Evolutionary conservation across 2,888 invertebrate genomes (phyloP).

Genomic region (Lithosia quadra): DNA sequence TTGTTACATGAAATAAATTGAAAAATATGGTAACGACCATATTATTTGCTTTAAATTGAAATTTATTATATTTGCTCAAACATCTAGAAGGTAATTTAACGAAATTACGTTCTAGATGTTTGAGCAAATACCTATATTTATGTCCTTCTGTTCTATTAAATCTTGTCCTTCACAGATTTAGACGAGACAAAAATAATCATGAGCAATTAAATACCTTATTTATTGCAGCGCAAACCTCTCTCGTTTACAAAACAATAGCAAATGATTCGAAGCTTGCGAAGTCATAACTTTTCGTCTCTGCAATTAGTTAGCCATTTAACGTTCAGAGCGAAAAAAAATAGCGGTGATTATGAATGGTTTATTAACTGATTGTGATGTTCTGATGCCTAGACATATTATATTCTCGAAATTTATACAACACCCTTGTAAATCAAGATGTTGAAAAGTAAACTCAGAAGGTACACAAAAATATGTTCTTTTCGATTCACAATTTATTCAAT

Average conservation of each 20-base stretch:
- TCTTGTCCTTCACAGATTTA: neutral
- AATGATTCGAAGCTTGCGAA: neutral
- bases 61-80: too few species aligned
- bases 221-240: neutral
- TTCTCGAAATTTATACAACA: neutral
- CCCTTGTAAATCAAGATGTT: too few species aligned
- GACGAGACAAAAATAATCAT: neutral
- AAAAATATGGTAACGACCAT: too few species aligned
- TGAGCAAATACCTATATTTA: neutral
- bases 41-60: too few species aligned
- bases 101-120: too few species aligned
- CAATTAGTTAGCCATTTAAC: neutral
- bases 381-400: too few species aligned
- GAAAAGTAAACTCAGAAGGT: neutral
- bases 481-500: neutral
- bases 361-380: too few species aligned
- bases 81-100: too few species aligned
- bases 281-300: neutral
- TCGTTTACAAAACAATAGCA: neutral
- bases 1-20: too few species aligned
- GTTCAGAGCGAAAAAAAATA: neutral
- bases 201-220: neutral
- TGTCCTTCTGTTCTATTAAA: neutral
- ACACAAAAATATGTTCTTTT: neutral
- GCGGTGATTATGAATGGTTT: neutral